Evolutionary conservation across 2,113 vertebrate genomes (phyloP), one percentile per base, ranked within the genome.

Genomic region (Lycocorax pyrrhopterus): DNA sequence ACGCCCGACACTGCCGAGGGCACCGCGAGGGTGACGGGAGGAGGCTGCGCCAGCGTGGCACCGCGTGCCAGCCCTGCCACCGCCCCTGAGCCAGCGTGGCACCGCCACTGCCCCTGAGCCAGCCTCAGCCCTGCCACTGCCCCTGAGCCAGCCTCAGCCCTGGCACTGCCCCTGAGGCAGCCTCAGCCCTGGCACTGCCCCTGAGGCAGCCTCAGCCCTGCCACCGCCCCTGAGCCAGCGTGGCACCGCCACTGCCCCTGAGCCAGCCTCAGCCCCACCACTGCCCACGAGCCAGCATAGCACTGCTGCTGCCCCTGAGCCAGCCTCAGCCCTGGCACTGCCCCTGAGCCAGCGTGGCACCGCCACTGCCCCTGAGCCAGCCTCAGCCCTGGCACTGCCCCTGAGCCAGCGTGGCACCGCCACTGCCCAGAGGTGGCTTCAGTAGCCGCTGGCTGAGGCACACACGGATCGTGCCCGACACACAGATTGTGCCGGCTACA

Each of bases 331-430:
- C 37, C 39, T 9, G 5, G 14, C 58, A 37, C 59, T 18, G 16
- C 16, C 35, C 59, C n/a, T n/a, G 52, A 8, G 7, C 29, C 35
- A 39, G n/a, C 0, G 1, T 16, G 63, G 27, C n/a, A 67, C 63
- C 0, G 7, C n/a, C 53, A 22, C 53, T 1, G 1, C 2, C 30
- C 1, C 0, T 7, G 51, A 7, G 13, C 39, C 69, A n/a, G 32
- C 0, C 10, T 39, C 37, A 39, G 37, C 37, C 37, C 39, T 9
- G 5, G 14, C 58, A 37, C 59, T 18, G 16, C 16, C 35, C 59
- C 0, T 7, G 51, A 7, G 13, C 39, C 69, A n/a, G 32, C 0
- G 4, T 56, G 71, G 5, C 71, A 73, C 17, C 30, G 16, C 20
- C 74, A 39, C n/a, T 1, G 2, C 12, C 44, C 0, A 18, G 75